Evolutionary conservation across 2,797 vertebrate genomes (phyloP).

Genomic region (Gastrophryne carolinensis): DNA sequence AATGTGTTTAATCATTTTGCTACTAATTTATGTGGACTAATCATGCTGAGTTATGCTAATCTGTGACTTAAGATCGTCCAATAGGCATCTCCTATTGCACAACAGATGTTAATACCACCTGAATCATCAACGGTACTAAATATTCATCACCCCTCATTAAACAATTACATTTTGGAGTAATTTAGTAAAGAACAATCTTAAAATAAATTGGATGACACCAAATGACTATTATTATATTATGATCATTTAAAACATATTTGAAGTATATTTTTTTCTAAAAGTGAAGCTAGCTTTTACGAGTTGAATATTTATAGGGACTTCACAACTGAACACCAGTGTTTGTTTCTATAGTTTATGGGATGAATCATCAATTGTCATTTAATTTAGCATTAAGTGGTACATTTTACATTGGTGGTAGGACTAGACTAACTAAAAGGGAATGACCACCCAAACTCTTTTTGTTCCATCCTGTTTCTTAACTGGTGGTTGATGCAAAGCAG

Average conservation of each 20-base stretch:
- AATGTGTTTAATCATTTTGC: slow-evolving; percentile 47
- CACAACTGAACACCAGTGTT: too few species aligned
- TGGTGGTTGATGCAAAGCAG: too few species aligned
- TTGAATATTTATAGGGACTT: too few species aligned
- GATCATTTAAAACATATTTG: not conserved
- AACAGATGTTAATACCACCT: slow-evolving; percentile 43
- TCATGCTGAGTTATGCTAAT: slow-evolving; percentile 49
- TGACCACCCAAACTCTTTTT: too few species aligned
- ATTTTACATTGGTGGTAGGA: too few species aligned
- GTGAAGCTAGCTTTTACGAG: too few species aligned
- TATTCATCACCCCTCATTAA: slow-evolving; percentile 43
- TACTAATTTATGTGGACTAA: slow-evolving; percentile 51
- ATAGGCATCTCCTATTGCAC: slow-evolving; percentile 32
- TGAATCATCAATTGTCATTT: too few species aligned
- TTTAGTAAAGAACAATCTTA: slow-evolving; percentile 27
- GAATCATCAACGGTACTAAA: slow-evolving; percentile 44
- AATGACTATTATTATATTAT: slow-evolving; percentile 39
- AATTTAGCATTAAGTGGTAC: too few species aligned
- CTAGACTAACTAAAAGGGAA: too few species aligned
- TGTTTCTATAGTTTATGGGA: too few species aligned
- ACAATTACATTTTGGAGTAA: slow-evolving; percentile 26
- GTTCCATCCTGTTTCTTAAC: too few species aligned
- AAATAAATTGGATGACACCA: slow-evolving; percentile 37
- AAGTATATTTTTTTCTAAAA: too few species aligned
- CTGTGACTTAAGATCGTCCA: slow-evolving; percentile 47